These are phyloP conservation scores for Amphilophus citrinellus DNA, from an alignment of 2,113 vertebrate genomes.

Conservation along the genomic window DNA sequence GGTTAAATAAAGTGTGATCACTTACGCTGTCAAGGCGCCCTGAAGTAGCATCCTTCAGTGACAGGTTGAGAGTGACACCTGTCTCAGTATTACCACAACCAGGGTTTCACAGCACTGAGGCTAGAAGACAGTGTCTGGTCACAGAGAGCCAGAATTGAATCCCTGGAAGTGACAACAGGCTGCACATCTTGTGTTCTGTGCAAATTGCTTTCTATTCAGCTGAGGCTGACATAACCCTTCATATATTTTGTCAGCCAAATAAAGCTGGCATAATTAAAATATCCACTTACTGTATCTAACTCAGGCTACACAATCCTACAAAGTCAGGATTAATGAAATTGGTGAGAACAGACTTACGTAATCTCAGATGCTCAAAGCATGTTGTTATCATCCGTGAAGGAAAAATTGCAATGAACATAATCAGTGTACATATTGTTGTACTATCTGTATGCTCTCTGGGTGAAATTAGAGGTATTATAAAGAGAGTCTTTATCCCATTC, in stretches of 20 bases:
- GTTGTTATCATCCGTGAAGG: not conserved
- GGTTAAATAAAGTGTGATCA: not conserved
- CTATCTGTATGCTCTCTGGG: not conserved
- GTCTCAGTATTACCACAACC: not conserved
- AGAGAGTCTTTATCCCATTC: not conserved
- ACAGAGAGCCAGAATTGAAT: not conserved
- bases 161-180: not conserved
- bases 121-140: not conserved
- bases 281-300: not conserved
- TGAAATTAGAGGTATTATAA: not conserved
- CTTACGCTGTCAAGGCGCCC: not conserved
- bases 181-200: not conserved
- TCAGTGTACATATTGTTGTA: not conserved
- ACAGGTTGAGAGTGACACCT: not conserved
- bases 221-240: not conserved
- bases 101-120: not conserved
- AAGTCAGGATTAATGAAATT: not conserved
- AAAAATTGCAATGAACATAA: not conserved
- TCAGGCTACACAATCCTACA: not conserved
- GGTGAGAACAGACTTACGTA: not conserved
- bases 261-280: slow-evolving; percentile 9
- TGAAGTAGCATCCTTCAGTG: not conserved
- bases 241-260: not conserved
- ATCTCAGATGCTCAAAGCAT: not conserved
- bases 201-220: not conserved